Conservation (phyloP, 2,888 invertebrate species). For the Zhuqinia jingwanae region DNA sequence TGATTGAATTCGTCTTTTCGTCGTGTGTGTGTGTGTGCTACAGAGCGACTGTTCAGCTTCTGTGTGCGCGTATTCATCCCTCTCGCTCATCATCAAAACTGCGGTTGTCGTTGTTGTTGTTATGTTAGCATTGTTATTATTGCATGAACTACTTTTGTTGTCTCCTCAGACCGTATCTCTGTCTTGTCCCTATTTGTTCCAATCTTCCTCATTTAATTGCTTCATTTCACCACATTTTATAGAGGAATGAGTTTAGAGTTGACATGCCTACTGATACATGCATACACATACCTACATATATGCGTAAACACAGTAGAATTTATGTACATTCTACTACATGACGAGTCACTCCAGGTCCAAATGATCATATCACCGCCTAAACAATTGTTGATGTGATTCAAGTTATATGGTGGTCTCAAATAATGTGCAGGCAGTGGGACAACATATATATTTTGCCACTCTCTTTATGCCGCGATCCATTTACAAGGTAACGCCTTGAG, state of each 20-base stretch:
- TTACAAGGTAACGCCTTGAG: no score
- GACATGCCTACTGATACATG: no score
- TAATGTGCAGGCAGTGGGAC: no score
- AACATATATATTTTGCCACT: no score
- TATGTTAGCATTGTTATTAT: background rate
- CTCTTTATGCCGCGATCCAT: no score
- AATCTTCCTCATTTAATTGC: conserved; percentile 52
- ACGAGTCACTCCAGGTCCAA: no score
- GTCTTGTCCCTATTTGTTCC: conserved; percentile 31
- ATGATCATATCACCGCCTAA: no score
- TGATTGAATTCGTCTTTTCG: conserved; percentile 60
- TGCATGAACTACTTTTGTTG: background rate
- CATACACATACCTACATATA: no score
- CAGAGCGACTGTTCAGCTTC: background rate
- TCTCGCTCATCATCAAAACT: background rate
- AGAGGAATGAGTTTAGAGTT: background rate
- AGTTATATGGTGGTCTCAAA: no score
- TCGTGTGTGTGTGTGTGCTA: background rate
- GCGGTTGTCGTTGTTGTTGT: background rate
- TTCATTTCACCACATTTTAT: conserved; percentile 43
- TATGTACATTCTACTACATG: no score
- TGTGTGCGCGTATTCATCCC: background rate
- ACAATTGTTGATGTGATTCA: no score
- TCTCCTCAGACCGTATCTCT: background rate
- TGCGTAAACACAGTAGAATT: no score